Evolutionary conservation across 2,113 vertebrate genomes (phyloP).

Genomic region (Cebidichthys violaceus): DNA sequence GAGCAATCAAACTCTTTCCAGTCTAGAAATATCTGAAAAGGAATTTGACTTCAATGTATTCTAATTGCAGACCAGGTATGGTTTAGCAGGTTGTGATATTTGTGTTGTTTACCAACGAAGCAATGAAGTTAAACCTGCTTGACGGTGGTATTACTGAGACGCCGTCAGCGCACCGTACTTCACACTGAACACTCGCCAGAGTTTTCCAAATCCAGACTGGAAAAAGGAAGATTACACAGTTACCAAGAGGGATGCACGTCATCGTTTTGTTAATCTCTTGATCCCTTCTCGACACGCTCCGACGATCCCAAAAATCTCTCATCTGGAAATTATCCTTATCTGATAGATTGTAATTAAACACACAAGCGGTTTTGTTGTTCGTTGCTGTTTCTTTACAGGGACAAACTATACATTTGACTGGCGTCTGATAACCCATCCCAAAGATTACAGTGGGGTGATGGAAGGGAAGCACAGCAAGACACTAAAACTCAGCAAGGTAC

Average conservation of each 20-base stretch:
- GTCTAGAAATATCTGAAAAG: not conserved
- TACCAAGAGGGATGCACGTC: slow-evolving; percentile 1
- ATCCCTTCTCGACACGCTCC: slow-evolving; percentile 9
- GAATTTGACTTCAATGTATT: not conserved
- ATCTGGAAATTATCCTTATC: slow-evolving; percentile 13
- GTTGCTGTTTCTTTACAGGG: slow-evolving; percentile 79
- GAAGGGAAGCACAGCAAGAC: slow-evolving; percentile 89
- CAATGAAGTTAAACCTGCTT: not conserved
- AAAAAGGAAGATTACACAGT: slow-evolving; percentile 28
- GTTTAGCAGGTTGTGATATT: not conserved
- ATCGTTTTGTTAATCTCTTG: slow-evolving; percentile 31
- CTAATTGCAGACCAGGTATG: not conserved
- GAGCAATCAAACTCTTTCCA: not conserved
- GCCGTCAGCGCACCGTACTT: not conserved
- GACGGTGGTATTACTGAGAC: slow-evolving; percentile 5
- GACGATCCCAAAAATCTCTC: not conserved
- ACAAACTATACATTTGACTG: slow-evolving; percentile 91
- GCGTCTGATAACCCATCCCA: slow-evolving; percentile 93
- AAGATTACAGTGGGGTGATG: slow-evolving; percentile 95
- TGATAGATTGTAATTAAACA: slow-evolving; percentile 12
- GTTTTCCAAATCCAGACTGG: slow-evolving; percentile 13
- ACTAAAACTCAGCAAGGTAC: slow-evolving; percentile 93
- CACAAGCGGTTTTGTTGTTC: not conserved
- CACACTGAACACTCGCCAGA: slow-evolving; percentile 5
- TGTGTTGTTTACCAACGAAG: not conserved